These are phyloP conservation scores for Creontiades dilutus DNA, from an alignment of 2,888 invertebrate species.

Conservation along the genomic window DNA sequence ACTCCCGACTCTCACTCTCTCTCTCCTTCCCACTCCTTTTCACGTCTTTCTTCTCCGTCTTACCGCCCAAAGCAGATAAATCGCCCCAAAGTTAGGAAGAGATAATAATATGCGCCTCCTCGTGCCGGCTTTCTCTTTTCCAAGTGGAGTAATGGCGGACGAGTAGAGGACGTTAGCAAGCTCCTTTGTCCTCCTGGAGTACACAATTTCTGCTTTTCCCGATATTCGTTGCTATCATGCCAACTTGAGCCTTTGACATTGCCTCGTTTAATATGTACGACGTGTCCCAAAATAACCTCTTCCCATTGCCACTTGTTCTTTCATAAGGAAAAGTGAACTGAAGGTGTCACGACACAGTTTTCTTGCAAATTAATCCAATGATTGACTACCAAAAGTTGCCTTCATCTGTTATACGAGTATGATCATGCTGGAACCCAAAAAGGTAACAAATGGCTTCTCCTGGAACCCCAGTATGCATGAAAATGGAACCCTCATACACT, in stretches of 20 bases:
- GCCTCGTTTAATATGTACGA: neutral
- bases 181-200: neutral
- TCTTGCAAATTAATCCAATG: too few species aligned
- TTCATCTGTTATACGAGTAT: too few species aligned
- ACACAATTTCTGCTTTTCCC: conserved; percentile 6
- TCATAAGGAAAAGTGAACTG: too few species aligned
- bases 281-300: too few species aligned
- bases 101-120: conserved; percentile 54
- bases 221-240: neutral
- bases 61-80: conserved; percentile 11
- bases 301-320: too few species aligned
- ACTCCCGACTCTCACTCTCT: too few species aligned
- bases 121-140: conserved; percentile 15
- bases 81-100: conserved; percentile 40
- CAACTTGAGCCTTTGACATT: neutral
- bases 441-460: too few species aligned
- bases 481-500: too few species aligned
- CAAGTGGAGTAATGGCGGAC: neutral
- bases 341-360: too few species aligned
- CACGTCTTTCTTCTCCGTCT: neutral
- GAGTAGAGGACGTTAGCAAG: conserved; percentile 22
- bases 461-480: too few species aligned
- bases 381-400: too few species aligned
- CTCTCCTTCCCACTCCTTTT: neutral
- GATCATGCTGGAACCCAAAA: too few species aligned